These are phyloP conservation scores for Psittacula echo DNA, from an alignment of 2,797 vertebrate genomes.

Conservation along the genomic window DNA sequence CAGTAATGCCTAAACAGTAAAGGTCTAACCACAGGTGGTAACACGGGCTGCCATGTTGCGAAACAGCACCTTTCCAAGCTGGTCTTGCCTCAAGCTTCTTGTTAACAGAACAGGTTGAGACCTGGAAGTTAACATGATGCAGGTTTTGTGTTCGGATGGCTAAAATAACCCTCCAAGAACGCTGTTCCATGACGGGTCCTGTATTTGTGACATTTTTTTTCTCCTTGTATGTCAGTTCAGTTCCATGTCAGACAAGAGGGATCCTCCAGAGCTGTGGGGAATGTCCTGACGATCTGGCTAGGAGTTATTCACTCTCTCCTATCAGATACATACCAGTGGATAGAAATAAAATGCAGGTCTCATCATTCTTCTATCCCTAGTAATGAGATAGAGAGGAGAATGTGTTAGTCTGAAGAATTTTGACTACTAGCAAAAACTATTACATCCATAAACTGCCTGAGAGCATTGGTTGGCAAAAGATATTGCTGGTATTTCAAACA, in stretches of 20 bases:
- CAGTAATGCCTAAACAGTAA: background rate
- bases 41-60: fast-evolving
- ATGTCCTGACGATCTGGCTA: fast-evolving
- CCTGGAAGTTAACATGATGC: background rate
- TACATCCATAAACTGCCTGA: background rate
- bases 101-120: background rate
- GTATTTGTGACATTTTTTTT: fast-evolving
- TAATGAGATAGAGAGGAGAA: background rate
- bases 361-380: background rate
- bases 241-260: fast-evolving
- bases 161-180: fast-evolving
- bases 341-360: background rate
- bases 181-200: background rate
- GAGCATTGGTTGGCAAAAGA: background rate
- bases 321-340: background rate
- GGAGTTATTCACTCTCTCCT: background rate
- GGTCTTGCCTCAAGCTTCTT: background rate
- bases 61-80: background rate
- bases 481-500: background rate
- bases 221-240: background rate
- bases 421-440: background rate
- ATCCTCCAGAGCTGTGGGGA: background rate
- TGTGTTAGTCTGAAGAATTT: background rate
- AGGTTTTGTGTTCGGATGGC: background rate
- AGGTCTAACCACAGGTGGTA: background rate